Percentiles rank a stretch among this genome's conserved stretches.
Conservation (phyloP, 2,888 invertebrate genomes). For the Cephus sareptanus region DNA sequence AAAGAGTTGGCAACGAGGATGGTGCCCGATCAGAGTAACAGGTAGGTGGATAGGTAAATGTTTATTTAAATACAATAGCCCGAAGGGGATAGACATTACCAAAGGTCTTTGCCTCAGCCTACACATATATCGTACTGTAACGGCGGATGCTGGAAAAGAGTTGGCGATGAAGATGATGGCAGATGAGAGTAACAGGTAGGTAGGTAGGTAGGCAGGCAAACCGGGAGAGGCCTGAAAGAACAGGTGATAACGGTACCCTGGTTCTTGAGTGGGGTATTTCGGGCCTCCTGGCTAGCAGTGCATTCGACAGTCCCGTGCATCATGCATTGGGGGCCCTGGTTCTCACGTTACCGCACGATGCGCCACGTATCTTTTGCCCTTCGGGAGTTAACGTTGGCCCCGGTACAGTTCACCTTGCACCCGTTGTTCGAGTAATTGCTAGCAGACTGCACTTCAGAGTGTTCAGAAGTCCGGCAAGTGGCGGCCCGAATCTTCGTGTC, state of each 20-base stretch:
- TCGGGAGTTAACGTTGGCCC: neutral
- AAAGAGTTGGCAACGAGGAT: neutral
- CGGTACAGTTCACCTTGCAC: slow-evolving; percentile 35
- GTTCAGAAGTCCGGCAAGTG: slow-evolving; percentile 48
- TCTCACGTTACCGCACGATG: neutral
- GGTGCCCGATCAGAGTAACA: neutral
- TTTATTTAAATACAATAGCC: neutral
- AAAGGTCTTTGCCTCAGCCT: neutral
- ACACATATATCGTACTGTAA: neutral
- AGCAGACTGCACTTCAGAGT: slow-evolving; percentile 38
- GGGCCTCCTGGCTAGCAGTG: slow-evolving; percentile 11
- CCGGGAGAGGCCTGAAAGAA: slow-evolving; percentile 33
- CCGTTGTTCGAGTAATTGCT: slow-evolving; percentile 1
- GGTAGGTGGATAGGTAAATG: neutral
- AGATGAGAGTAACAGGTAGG: slow-evolving; percentile 2
- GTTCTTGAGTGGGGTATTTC: slow-evolving; percentile 17
- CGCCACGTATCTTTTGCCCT: neutral
- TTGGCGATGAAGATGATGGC: neutral
- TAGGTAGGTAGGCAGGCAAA: slow-evolving; percentile 10
- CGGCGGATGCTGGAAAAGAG: neutral
- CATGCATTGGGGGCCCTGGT: neutral
- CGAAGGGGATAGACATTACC: neutral
- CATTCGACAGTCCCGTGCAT: slow-evolving; percentile 6
- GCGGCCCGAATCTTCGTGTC: neutral
- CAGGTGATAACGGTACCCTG: slow-evolving; percentile 53